phyloP scores from a whole-genome alignment of 2,113 vertebrate genomes.

The Protobothrops mucrosquamatus region DNA sequence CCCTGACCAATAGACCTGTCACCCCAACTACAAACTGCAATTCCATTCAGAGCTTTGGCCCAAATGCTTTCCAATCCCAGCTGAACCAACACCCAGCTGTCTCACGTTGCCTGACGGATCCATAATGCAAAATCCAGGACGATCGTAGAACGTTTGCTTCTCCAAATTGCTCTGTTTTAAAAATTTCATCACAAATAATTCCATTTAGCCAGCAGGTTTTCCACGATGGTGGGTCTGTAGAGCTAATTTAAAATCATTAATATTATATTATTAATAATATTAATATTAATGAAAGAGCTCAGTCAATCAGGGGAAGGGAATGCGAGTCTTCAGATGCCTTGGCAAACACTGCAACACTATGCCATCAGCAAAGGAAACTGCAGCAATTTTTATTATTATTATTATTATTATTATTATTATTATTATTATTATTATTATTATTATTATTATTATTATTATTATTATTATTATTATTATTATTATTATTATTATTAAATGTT shows the following conservation, averaged over 20 bases:
- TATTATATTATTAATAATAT: neutral
- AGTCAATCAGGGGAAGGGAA: neutral
- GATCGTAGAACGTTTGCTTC: neutral
- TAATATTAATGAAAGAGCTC: neutral
- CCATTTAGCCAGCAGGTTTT: neutral
- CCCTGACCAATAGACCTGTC: neutral
- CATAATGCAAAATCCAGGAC: neutral
- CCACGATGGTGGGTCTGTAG: constrained; percentile 1
- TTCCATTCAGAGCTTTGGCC: neutral
- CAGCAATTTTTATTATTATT: rapidly evolving
- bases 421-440: no score
- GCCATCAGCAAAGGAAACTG: rapidly evolving
- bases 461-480: no score
- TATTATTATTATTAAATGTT: neutral
- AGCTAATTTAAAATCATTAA: neutral
- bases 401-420: no score
- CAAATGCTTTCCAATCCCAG: neutral
- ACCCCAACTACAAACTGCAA: neutral
- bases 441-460: no score
- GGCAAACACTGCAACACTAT: neutral
- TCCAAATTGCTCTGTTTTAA: neutral
- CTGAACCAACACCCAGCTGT: neutral
- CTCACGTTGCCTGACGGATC: neutral
- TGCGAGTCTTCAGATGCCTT: rapidly evolving
- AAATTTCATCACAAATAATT: neutral